phyloP scores from a whole-genome alignment of 2,888 invertebrate species.

The Phortica okadai region DNA sequence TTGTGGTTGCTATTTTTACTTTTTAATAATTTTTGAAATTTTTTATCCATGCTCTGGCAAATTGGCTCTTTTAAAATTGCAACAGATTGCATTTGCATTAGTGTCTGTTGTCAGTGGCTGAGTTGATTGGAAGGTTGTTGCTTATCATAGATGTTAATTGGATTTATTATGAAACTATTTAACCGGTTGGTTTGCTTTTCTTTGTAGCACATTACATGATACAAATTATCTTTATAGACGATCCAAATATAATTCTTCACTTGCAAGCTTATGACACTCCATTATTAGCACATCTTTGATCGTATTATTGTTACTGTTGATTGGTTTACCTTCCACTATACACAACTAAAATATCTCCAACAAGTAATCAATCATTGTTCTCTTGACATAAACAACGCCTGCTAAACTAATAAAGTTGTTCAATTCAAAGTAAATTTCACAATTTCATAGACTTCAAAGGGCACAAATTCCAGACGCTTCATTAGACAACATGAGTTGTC shows the following conservation, averaged over 20 bases:
- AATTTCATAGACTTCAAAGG: neutral
- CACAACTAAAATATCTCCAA: neutral
- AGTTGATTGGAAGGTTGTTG: slow-evolving; percentile 19
- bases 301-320: neutral
- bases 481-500: slow-evolving; percentile 1
- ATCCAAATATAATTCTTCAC: neutral
- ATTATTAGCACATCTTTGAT: neutral
- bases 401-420: neutral
- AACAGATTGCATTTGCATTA: slow-evolving; percentile 32
- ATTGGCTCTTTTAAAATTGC: slow-evolving; percentile 22
- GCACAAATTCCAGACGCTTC: neutral
- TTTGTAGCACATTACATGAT: neutral
- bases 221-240: no score
- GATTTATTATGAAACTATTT: neutral
- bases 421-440: neutral
- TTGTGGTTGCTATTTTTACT: slow-evolving; percentile 20
- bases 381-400: neutral
- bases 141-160: slow-evolving; percentile 19
- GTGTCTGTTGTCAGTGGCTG: neutral
- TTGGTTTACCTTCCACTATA: neutral
- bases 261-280: neutral
- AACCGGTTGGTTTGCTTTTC: neutral
- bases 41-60: neutral
- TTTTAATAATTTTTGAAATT: neutral
- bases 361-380: neutral